Percentiles rank a stretch among this genome's conserved stretches.
phyloP scores from a whole-genome alignment of 2,888 invertebrate species.

The Cheilosia soror region DNA sequence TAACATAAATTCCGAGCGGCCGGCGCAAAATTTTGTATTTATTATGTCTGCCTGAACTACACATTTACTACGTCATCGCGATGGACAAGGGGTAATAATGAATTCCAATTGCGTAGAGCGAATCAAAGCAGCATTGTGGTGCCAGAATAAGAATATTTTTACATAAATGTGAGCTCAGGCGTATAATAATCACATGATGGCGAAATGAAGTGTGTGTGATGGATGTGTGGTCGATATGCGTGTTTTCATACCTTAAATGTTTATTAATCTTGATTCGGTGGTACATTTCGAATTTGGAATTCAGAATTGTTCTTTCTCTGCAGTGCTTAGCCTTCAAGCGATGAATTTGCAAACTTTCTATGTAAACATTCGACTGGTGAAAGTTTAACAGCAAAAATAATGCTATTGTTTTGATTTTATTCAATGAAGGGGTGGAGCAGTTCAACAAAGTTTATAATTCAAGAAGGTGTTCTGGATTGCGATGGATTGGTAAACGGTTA shows the following conservation, averaged over 20 bases:
- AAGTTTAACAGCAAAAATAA: constrained; percentile 35
- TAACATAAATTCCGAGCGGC: constrained; percentile 33
- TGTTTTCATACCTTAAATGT: constrained; percentile 44
- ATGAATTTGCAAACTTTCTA: constrained; percentile 56
- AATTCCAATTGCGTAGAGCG: constrained; percentile 7
- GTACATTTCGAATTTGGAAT: constrained; percentile 56
- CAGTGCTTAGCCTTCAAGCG: constrained; percentile 15
- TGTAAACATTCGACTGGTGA: constrained; percentile 48
- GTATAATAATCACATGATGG: constrained; percentile 6
- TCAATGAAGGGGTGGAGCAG: constrained; percentile 7
- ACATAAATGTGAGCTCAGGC: neutral
- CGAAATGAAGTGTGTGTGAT: constrained; percentile 18
- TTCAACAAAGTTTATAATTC: neutral
- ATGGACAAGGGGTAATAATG: constrained; percentile 56
- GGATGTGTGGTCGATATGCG: constrained; percentile 29
- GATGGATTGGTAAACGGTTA: neutral
- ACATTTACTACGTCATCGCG: constrained; percentile 45
- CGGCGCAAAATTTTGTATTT: constrained; percentile 28
- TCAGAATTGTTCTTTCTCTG: constrained; percentile 62
- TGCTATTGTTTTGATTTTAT: constrained; percentile 32
- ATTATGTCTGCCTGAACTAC: constrained; percentile 10
- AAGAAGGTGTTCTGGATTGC: too few species aligned
- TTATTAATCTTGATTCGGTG: constrained; percentile 56
- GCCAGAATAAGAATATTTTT: neutral
- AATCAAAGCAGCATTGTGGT: constrained; percentile 7